These are phyloP conservation scores for Epirrhoe tristata DNA, from an alignment of 2,888 invertebrate species.

Conservation along the genomic window DNA sequence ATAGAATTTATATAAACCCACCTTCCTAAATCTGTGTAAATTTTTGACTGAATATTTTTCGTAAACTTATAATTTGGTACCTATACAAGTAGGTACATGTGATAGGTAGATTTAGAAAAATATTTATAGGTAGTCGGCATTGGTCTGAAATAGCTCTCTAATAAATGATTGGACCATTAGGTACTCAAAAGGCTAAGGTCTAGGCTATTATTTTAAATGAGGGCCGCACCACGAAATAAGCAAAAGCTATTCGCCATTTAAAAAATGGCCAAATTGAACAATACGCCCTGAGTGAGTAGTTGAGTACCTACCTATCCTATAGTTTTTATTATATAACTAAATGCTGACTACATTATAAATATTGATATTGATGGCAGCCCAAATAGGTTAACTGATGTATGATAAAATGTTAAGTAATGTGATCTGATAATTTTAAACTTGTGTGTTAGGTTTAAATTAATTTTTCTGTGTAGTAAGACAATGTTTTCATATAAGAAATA, in stretches of 20 bases:
- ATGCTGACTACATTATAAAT: not conserved
- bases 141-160: not conserved
- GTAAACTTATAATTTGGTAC: not conserved
- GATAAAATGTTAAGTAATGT: not conserved
- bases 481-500: not conserved
- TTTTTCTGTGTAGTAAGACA: not conserved
- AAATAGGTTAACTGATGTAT: not conserved
- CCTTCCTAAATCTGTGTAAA: not conserved
- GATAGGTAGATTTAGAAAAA: not conserved
- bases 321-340: not conserved
- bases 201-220: no score
- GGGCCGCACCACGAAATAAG: no score
- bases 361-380: constrained; percentile 17
- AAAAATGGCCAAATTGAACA: no score
- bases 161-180: not conserved
- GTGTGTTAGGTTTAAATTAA: not conserved
- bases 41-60: not conserved
- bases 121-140: not conserved
- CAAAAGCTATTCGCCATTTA: not conserved
- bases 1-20: not conserved
- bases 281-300: no score
- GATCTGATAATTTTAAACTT: constrained; percentile 9
- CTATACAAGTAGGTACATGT: not conserved
- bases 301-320: no score
- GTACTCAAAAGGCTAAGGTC: no score